These are phyloP conservation scores for Diorhabda carinulata DNA, from an alignment of 1,140 invertebrate genomes.

Conservation along the genomic window DNA sequence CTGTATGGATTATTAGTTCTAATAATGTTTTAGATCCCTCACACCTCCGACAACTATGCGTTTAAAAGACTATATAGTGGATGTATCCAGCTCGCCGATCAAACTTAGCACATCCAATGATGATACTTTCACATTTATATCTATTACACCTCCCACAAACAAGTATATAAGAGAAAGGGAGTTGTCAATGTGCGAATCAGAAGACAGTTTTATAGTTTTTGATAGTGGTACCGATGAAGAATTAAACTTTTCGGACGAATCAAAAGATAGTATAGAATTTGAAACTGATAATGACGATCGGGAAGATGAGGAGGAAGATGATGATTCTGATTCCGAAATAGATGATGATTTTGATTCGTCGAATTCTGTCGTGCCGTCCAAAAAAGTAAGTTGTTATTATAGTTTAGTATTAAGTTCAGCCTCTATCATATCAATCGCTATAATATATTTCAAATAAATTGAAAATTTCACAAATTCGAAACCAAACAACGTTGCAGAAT, in stretches of 20 bases:
- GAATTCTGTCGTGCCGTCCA: slow-evolving; percentile 9
- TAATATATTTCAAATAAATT: no score
- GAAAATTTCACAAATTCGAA: no score
- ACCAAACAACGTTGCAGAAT: no score
- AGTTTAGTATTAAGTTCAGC: no score
- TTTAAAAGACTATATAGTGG: neutral
- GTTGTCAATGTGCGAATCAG: slow-evolving; percentile 32
- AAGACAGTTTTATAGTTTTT: slow-evolving; percentile 41
- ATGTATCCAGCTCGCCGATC: neutral
- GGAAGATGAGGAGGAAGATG: slow-evolving; percentile 7
- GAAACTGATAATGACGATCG: slow-evolving; percentile 21
- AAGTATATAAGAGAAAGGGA: slow-evolving; percentile 12
- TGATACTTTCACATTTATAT: slow-evolving; percentile 14
- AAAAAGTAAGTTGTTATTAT: slow-evolving; percentile 18
- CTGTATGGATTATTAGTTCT: no score
- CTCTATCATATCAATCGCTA: no score
- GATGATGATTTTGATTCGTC: slow-evolving; percentile 20
- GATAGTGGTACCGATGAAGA: slow-evolving; percentile 21
- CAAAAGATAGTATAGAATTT: slow-evolving; percentile 13
- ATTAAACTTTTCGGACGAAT: slow-evolving; percentile 12
- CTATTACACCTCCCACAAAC: slow-evolving; percentile 3
- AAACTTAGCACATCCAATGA: slow-evolving; percentile 9
- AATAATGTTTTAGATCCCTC: neutral
- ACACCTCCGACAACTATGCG: neutral
- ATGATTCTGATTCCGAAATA: slow-evolving; percentile 17